Conservation (phyloP, 1,140 invertebrate genomes). For the Lanistes nyassanus region DNA sequence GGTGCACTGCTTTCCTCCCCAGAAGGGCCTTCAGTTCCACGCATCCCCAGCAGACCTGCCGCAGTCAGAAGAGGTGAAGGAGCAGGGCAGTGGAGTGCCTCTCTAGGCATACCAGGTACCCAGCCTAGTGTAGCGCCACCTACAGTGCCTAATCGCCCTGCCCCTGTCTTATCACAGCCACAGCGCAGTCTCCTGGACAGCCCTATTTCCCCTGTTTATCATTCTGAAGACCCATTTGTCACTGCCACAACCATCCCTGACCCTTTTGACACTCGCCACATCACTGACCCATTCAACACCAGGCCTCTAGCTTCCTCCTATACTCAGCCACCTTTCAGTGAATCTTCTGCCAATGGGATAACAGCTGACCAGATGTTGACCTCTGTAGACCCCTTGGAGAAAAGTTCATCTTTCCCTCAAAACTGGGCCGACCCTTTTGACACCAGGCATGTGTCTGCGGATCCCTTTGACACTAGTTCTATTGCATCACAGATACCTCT, state of each 20-base stretch:
- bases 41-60: not conserved
- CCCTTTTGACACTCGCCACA: conserved; percentile 13
- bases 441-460: conserved; percentile 2
- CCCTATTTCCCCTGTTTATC: not conserved
- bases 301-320: not conserved
- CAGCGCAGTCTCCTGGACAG: not conserved
- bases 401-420: not conserved
- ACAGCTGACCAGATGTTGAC: not conserved
- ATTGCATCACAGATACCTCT: not conserved
- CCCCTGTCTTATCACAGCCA: not conserved
- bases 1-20: not conserved
- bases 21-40: conserved; percentile 8
- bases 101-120: not conserved
- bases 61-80: not conserved
- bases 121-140: not conserved
- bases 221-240: not conserved
- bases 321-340: not conserved
- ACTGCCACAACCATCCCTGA: not conserved
- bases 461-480: conserved; percentile 26
- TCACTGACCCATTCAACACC: not conserved
- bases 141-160: not conserved
- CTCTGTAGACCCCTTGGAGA: conserved; percentile 16
- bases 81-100: no score
- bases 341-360: not conserved
- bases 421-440: conserved; percentile 27